Evolutionary conservation across 2,113 vertebrate genomes (phyloP).

Genomic region (Lucifuga dentata): DNA sequence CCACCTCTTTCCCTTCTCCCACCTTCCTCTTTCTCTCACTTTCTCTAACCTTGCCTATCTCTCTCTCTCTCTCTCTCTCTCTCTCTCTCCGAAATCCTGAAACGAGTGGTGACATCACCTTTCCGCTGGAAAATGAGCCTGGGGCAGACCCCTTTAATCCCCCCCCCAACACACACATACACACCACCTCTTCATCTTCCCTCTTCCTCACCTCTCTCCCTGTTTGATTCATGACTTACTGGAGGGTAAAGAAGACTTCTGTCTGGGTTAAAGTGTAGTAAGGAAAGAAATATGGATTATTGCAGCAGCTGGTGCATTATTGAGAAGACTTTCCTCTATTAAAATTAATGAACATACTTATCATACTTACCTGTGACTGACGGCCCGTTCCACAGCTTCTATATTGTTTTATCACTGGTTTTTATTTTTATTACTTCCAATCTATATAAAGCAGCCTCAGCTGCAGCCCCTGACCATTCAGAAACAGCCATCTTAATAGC

Average conservation of each 20-base stretch:
- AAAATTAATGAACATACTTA: constrained; percentile 67
- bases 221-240: constrained; percentile 55
- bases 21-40: constrained; percentile 11
- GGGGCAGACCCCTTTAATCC: constrained; percentile 36
- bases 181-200: background rate
- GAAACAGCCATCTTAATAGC: constrained; percentile 59
- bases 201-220: constrained; percentile 31
- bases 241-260: constrained; percentile 21
- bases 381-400: constrained; percentile 33
- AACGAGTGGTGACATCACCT: constrained; percentile 74
- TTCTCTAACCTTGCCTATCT: background rate
- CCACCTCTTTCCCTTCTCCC: background rate
- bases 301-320: constrained; percentile 16
- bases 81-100: constrained; percentile 50
- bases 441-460: constrained; percentile 58
- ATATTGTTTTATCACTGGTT: constrained; percentile 61
- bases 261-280: constrained; percentile 29
- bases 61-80: constrained; percentile 2
- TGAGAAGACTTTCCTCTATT: constrained; percentile 55
- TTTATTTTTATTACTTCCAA: constrained; percentile 65
- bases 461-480: constrained; percentile 46
- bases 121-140: constrained; percentile 60
- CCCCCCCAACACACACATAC: background rate
- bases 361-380: constrained; percentile 65
- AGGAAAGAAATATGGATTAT: constrained; percentile 41